Evolutionary conservation across 2,888 invertebrate genomes (phyloP), one percentile per base, ranked within the genome.

Genomic region (Adela reaumurella): DNA sequence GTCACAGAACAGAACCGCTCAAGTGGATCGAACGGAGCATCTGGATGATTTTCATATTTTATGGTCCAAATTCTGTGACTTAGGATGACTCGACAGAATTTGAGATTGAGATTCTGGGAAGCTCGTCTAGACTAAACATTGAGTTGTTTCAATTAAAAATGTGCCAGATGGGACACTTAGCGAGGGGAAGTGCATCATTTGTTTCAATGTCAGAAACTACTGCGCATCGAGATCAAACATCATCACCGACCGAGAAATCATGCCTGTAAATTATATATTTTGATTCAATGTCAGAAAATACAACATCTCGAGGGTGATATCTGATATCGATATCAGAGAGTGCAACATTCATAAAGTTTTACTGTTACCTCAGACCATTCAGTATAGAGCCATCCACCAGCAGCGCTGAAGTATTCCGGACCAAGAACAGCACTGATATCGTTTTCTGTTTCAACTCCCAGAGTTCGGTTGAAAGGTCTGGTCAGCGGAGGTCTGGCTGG

Each of bases 351-450:
- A n/a, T n/a, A n/a, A n/a, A n/a, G n/a, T 48, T 60, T n/a, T n/a
- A n/a, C n/a, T n/a, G n/a, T 54, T 58, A 83, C 83, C 67, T 82
- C 74, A 20, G 81, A 80, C 84, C 84, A 84, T 24, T 82, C 82
- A 0, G 83, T 83, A 54, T 81, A 83, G 29, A 83, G 66, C 84
- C 84, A 84, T 46, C 83, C 78, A 11, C 73, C 76, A 43, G 65
- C 65, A 16, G 69, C 74, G 48, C 63, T 74, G 51, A 66, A 71
- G 44, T 77, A 76, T 54, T 70, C 69, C 0, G 68, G 64, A 41
- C 67, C 64, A 18, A 63, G 58, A 2, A 64, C 63, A 1, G 68
- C 59, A 8, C 62, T 60, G 14, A 65, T 56, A 45, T 70, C 73
- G 28, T 66, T 70, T 1, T 70, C 70, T 16, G 68, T 64, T 14